Conservation (phyloP, 1,140 invertebrate genomes). For the Drosophila lini region DNA sequence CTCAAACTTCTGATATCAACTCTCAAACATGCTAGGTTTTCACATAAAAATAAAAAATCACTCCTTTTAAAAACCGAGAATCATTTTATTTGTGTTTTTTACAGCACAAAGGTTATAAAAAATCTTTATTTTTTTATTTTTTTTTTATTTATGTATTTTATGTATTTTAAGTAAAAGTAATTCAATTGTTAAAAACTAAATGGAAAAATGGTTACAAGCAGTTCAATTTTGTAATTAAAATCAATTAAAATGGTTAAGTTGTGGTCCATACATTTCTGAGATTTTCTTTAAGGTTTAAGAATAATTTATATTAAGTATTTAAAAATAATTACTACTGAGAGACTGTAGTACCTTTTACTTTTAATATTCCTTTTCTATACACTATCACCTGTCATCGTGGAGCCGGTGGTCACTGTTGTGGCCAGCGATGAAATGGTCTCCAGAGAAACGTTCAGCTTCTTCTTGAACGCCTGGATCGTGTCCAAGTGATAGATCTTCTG, state of each 20-base stretch:
- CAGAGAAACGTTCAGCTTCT: constrained; percentile 71
- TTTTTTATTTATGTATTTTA: too few relatives aligned
- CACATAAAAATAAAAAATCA: background rate
- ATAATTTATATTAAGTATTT: background rate
- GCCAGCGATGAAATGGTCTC: constrained; percentile 79
- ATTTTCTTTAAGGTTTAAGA: background rate
- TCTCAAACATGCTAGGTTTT: too few relatives aligned
- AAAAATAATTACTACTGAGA: constrained; percentile 16
- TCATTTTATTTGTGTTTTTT: constrained; percentile 23
- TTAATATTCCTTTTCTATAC: constrained; percentile 11
- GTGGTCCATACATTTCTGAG: background rate
- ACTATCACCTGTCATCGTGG: constrained; percentile 61
- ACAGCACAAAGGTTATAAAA: constrained; percentile 8
- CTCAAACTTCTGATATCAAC: background rate
- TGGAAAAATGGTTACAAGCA: background rate
- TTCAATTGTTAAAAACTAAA: constrained; percentile 2
- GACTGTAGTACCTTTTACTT: constrained; percentile 7
- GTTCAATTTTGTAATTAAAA: constrained; percentile 18
- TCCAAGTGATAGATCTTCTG: constrained; percentile 76
- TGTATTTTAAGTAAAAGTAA: constrained; percentile 9
- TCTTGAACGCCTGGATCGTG: constrained; percentile 68
- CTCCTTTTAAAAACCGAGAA: background rate
- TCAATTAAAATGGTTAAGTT: background rate
- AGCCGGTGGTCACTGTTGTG: constrained; percentile 71
- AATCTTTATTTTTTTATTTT: too few relatives aligned